Base-by-base conservation (phyloP, 1,140 invertebrate species). In the Hylaeus anthracinus region DNA sequence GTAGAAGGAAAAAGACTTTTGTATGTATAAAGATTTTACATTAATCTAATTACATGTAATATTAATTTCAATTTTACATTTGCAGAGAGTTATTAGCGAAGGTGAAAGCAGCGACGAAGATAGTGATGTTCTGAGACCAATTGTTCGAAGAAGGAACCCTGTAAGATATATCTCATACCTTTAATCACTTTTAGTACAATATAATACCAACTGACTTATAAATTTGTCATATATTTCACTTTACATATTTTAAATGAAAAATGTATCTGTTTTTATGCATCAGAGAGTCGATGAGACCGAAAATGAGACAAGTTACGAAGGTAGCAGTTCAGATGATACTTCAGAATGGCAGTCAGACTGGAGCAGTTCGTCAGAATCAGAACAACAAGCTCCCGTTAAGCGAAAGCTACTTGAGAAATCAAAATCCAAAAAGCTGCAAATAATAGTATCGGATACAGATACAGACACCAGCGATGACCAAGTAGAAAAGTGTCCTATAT, bases 401-500 rank as follows among this genome's bases (percentile, higher is more conserved):
- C 69, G 69, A 51, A 85, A 85, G 51, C 1, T 72, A 37, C 66
- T 85, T 56, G 66, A 79, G 8, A 80, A 83, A 45, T 77, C 86
- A 10, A 75, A 10, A 81, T 58, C 69, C 4, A 85, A 88, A 56
- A 77, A 72, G 3, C 79, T 64, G 61, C 66, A 73, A 43, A 51
- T 77, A 65, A 60, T 79, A 15, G 70, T 60, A 5, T 72, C 76
- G 14, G 87, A 86, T 12, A 84, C 81, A 43, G 91, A 92, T 55
- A 95, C 95, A 63, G 96, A 96, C 71, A 94, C 91, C 45, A 95
- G 94, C 82, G 96, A 97, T 83, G 95, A 95, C 45, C 95, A 97
- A 72, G 94, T 94, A 26, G 96, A 97, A 84, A 97, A 97, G 86
- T 98, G 98, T 92, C 96, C 97, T 1, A 98, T 98, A 88, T 98